These are phyloP conservation scores for Phthorimaea operculella DNA, from an alignment of 1,140 invertebrate species.

Conservation along the genomic window DNA sequence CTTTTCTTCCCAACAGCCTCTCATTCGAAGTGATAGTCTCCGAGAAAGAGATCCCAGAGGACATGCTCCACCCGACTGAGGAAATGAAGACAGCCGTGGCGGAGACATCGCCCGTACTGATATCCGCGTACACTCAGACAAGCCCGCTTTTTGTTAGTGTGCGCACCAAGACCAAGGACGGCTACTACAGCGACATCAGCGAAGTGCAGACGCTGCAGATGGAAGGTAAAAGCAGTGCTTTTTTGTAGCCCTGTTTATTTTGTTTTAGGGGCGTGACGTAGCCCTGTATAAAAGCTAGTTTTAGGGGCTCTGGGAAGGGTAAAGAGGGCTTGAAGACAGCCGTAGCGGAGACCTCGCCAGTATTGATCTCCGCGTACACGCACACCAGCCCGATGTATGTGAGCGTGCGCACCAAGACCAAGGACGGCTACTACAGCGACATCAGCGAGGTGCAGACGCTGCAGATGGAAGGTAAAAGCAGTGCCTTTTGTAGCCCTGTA, in stretches of 20 bases:
- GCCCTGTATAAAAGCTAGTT: too few species aligned
- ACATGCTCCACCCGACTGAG: slow-evolving; percentile 60
- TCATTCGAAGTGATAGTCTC: slow-evolving; percentile 75
- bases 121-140: slow-evolving; percentile 62
- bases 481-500: too few species aligned
- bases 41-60: slow-evolving; percentile 56
- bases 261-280: too few species aligned
- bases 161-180: slow-evolving; percentile 70
- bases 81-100: slow-evolving; percentile 61
- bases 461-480: slow-evolving; percentile 51
- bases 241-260: too few species aligned
- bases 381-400: slow-evolving; percentile 71
- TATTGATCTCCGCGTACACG: slow-evolving; percentile 67
- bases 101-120: slow-evolving; percentile 69
- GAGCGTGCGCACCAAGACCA: slow-evolving; percentile 71
- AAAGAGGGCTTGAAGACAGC: slow-evolving; percentile 66
- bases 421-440: slow-evolving; percentile 73
- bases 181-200: slow-evolving; percentile 74
- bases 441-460: slow-evolving; percentile 71
- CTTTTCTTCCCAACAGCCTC: slow-evolving; percentile 45
- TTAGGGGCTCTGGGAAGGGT: too few species aligned
- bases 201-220: slow-evolving; percentile 68
- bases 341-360: slow-evolving; percentile 66
- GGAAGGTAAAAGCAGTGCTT: slow-evolving; percentile 43
- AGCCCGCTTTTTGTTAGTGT: slow-evolving; percentile 75